Evolutionary conservation across 2,113 vertebrate genomes (phyloP), one percentile per base, ranked within the genome.

Genomic region (Panthera leo): DNA sequence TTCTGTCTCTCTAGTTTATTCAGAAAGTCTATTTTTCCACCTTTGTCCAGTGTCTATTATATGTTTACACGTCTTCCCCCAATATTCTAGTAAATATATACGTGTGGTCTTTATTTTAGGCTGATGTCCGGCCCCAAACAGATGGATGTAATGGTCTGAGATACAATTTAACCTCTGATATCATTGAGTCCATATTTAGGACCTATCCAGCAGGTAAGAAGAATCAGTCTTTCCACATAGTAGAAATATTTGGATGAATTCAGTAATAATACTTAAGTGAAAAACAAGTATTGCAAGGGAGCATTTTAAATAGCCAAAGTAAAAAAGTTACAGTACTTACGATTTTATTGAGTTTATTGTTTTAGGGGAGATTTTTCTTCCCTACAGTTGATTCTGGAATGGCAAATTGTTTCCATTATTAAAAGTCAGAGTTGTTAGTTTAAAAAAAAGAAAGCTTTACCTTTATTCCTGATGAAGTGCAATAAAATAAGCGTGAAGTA

Each of bases 171-270:
- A 99, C 99, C 51, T 99, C 99, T 19, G 99, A 99, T 98, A 99
- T 99, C 91, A 99, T 99, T 91, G 99, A 99, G 97, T 99, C 99
- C 68, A 99, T 99, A 98, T 99, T 99, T 98, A 99, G 99, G 98
- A 99, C 99, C 18, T 99, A 99, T 95, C 99, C 99, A 96, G 99
- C 99, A 99, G 99, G 99, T 99, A 98, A 98, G 97, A 79, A 63
- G 5, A 91, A 34, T 82, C 65, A 83, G 0, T 94, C 90, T 51
- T 95, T 88, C 85, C 39, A 78, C 7, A 58, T 80, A 68, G 19
- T 93, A 71, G 91, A 94, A 91, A 67, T 89, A 82, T 93, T 97
- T 89, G 27, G 42, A 27, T 95, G 15, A 89, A 63, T 91, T 93
- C 29, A 95, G 3, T 76, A 58, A 29, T 91, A 19, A 34, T 91